Conservation (phyloP, 2,888 invertebrate genomes). For the Xestia c-nigrum region DNA sequence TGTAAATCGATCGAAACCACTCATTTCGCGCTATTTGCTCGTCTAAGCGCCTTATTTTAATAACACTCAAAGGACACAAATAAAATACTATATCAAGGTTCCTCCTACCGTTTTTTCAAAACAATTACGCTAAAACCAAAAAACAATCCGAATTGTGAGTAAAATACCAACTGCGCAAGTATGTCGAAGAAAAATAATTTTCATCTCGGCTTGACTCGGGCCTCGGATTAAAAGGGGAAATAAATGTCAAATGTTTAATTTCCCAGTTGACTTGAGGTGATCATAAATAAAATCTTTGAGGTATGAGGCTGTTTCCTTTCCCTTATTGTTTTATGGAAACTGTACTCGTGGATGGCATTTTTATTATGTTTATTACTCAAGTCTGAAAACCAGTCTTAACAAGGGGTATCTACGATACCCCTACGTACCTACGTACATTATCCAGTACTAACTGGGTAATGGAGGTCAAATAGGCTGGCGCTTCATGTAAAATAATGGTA, state of each 20-base stretch:
- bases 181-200: not conserved
- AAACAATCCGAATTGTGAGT: not conserved
- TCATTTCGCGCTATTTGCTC: too few species aligned
- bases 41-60: too few species aligned
- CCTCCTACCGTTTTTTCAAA: too few species aligned
- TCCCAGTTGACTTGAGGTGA: slow-evolving; percentile 33
- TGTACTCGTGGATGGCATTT: too few species aligned
- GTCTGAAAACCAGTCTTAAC: too few species aligned
- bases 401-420: too few species aligned
- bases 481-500: too few species aligned
- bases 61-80: not conserved
- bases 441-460: too few species aligned
- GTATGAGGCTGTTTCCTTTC: not conserved
- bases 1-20: too few species aligned
- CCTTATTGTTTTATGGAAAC: not conserved
- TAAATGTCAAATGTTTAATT: slow-evolving; percentile 26
- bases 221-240: slow-evolving; percentile 30
- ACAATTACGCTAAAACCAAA: not conserved
- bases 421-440: too few species aligned
- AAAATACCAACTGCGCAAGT: not conserved
- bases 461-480: too few species aligned
- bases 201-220: not conserved
- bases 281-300: slow-evolving; percentile 11
- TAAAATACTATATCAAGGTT: not conserved
- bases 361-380: too few species aligned